These are phyloP conservation scores for Porites australiensis DNA, from an alignment of 64 coral and sea anemone genomes.

Conservation along the genomic window DNA sequence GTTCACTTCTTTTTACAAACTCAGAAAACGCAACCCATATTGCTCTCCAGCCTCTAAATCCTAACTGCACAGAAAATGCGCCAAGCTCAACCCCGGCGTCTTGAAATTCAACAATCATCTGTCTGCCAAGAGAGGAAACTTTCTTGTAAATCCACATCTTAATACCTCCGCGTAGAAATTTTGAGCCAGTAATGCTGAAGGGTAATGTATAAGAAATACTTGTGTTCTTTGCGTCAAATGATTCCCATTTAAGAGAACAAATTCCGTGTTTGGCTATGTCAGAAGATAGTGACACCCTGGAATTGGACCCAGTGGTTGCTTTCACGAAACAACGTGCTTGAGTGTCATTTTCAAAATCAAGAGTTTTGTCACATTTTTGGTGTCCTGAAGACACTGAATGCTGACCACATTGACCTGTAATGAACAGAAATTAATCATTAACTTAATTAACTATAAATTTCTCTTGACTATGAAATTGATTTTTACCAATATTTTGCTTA, in stretches of 20 bases:
- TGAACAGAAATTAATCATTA: too few species aligned
- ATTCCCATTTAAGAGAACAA: background rate
- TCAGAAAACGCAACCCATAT: conserved; percentile 44
- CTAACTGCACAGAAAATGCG: background rate
- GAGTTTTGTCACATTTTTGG: too few species aligned
- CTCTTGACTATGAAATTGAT: too few species aligned
- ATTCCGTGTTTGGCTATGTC: background rate
- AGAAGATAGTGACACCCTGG: too few species aligned
- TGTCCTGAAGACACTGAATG: too few species aligned
- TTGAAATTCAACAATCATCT: background rate
- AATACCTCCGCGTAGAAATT: background rate
- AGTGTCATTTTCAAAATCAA: too few species aligned
- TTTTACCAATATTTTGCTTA: too few species aligned
- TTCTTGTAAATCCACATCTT: conserved; percentile 57
- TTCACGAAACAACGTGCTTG: too few species aligned
- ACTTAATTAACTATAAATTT: too few species aligned
- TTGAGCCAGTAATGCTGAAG: background rate
- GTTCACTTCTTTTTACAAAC: background rate
- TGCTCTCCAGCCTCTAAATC: conserved; percentile 51
- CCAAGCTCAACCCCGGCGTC: background rate
- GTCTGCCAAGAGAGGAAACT: background rate
- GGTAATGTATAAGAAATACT: background rate
- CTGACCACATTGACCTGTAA: too few species aligned
- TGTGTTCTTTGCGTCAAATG: background rate
- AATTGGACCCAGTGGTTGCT: too few species aligned